Evolutionary conservation across 2,113 vertebrate species (phyloP).

Genomic region (Smithornis capensis): DNA sequence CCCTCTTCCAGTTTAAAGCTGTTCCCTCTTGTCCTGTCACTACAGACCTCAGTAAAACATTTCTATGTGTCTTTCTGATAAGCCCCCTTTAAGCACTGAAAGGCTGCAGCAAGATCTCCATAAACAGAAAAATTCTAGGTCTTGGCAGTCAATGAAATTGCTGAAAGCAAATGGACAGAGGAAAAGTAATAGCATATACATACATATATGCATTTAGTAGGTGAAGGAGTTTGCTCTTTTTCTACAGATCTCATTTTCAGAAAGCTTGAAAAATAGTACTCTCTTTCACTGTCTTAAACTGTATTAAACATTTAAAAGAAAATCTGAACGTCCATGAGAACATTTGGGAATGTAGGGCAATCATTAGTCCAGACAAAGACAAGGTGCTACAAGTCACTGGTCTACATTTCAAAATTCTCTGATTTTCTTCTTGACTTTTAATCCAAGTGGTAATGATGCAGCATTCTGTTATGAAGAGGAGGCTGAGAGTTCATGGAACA

Average conservation of each 20-base stretch:
- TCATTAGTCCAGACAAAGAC: background rate
- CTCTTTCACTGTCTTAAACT: background rate
- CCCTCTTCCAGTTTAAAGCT: background rate
- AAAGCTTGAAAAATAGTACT: background rate
- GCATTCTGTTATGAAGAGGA: background rate
- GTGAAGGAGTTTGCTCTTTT: background rate
- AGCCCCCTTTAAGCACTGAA: background rate
- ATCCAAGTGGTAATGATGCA: background rate
- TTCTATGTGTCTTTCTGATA: background rate
- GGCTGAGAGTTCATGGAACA: background rate
- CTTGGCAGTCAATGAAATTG: background rate
- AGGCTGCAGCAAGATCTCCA: background rate
- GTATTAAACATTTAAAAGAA: background rate
- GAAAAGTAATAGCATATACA: background rate
- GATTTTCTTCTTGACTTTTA: background rate
- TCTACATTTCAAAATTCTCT: background rate
- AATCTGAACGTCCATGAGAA: background rate
- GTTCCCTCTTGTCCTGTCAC: background rate
- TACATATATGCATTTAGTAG: background rate
- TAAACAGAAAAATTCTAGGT: background rate
- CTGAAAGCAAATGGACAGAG: background rate
- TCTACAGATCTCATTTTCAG: background rate
- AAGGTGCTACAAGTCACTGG: background rate
- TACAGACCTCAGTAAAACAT: background rate
- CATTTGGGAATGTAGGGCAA: background rate